A percentile compares a stretch with the other conserved stretches of the same genome.
These are phyloP conservation scores for Bombus turneri DNA, from an alignment of 1,140 invertebrate genomes.

Conservation along the genomic window DNA sequence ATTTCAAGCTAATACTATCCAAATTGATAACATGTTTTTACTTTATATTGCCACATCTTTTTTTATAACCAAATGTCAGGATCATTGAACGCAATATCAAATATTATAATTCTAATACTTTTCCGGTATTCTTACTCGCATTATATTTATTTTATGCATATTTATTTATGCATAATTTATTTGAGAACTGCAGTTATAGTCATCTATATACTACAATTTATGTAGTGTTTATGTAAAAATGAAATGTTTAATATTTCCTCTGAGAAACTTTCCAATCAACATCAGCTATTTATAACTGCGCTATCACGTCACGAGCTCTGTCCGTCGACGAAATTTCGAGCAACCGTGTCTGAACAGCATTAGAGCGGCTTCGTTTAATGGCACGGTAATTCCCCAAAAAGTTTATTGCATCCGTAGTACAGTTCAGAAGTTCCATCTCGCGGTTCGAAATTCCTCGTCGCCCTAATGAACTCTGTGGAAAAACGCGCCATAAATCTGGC, in stretches of 20 bases:
- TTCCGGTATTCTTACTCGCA: not conserved
- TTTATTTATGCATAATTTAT: not conserved
- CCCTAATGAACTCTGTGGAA: constrained; percentile 2
- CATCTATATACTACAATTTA: not conserved
- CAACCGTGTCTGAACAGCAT: not conserved
- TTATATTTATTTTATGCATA: not conserved
- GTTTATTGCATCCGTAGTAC: not conserved
- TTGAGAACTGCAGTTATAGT: not conserved
- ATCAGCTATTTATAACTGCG: not conserved
- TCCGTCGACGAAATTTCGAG: not conserved
- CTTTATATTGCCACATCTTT: too few species aligned
- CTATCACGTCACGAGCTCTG: not conserved
- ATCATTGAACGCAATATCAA: not conserved
- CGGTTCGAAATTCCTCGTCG: not conserved
- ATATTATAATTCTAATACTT: not conserved
- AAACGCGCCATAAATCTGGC: constrained; percentile 5
- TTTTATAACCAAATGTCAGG: not conserved
- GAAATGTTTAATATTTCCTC: not conserved
- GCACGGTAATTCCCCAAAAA: not conserved
- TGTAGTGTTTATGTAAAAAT: not conserved
- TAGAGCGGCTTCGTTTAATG: not conserved
- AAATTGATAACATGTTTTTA: not conserved
- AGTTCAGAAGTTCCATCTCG: not conserved
- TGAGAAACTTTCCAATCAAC: not conserved
- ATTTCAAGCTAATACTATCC: not conserved